A percentile compares a stretch with the other conserved stretches of the same genome.
These are phyloP conservation scores for Theretra japonica DNA, from an alignment of 2,888 invertebrate species.

Conservation along the genomic window DNA sequence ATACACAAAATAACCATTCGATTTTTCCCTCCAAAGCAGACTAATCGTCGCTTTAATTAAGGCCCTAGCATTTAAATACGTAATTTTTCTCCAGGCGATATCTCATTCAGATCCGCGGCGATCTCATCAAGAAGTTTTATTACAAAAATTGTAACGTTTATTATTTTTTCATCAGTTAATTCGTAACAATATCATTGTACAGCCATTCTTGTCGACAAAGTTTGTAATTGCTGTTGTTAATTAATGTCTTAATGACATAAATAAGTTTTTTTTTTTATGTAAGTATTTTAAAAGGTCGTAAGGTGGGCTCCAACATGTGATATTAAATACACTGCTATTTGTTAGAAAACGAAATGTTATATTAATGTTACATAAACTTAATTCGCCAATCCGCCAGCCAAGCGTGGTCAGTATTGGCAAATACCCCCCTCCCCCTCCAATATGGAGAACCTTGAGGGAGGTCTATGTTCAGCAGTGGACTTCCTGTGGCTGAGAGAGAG, in stretches of 20 bases:
- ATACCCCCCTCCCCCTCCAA: too few species aligned
- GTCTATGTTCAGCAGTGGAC: too few species aligned
- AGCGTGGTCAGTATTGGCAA: too few species aligned
- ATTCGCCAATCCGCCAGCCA: too few species aligned
- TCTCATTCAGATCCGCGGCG: slow-evolving; percentile 30
- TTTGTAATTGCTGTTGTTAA: slow-evolving; percentile 61
- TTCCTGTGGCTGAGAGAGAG: too few species aligned
- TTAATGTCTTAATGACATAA: slow-evolving; percentile 54
- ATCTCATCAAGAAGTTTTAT: slow-evolving; percentile 33
- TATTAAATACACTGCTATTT: too few species aligned
- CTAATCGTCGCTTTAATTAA: slow-evolving; percentile 6
- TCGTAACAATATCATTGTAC: slow-evolving; percentile 32
- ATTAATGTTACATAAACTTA: too few species aligned
- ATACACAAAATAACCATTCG: background rate
- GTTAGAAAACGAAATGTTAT: too few species aligned
- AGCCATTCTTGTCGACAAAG: slow-evolving; percentile 44
- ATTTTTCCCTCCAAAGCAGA: background rate
- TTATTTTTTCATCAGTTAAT: slow-evolving; percentile 30
- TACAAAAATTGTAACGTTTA: slow-evolving; percentile 27
- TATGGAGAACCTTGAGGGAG: too few species aligned
- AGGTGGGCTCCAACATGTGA: too few species aligned
- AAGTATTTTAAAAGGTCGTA: too few species aligned
- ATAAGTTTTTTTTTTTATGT: too few species aligned
- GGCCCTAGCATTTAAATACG: slow-evolving; percentile 13
- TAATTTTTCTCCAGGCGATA: slow-evolving; percentile 19